Conservation (phyloP, 1,140 invertebrate species). For the Neelides sp. region DNA sequence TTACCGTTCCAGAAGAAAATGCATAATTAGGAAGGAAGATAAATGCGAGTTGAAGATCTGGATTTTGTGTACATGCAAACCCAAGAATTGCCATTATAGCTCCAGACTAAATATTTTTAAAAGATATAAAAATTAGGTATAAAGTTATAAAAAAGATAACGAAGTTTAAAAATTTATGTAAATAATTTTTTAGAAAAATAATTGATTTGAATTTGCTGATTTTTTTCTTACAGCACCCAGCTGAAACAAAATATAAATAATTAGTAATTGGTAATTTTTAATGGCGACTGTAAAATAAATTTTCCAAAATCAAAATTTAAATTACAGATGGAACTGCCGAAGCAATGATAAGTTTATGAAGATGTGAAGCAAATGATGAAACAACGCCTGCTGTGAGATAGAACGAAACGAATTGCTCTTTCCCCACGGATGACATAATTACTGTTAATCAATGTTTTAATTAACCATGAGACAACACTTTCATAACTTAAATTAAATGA, state of each 20-base stretch:
- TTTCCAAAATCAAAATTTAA: conserved; percentile 31
- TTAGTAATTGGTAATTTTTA: background rate
- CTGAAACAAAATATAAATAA: background rate
- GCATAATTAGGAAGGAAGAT: conserved; percentile 76
- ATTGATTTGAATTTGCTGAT: too few species aligned
- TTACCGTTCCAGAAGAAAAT: conserved; percentile 70
- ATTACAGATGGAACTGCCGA: conserved; percentile 83
- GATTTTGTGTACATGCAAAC: conserved; percentile 73
- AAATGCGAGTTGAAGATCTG: conserved; percentile 70
- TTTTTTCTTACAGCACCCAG: too few species aligned
- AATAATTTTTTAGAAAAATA: too few species aligned
- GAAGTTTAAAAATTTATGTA: too few species aligned
- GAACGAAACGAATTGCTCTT: conserved; percentile 82
- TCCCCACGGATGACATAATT: conserved; percentile 47
- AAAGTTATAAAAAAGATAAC: background rate
- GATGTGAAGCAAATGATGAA: conserved; percentile 70
- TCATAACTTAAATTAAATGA: too few species aligned
- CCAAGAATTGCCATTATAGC: conserved; percentile 81
- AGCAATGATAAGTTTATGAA: conserved; percentile 59
- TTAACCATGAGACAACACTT: background rate
- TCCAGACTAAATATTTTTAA: conserved; percentile 69
- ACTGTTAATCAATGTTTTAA: too few species aligned
- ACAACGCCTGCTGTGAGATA: conserved; percentile 79
- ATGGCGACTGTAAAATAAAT: background rate
- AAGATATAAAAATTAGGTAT: conserved; percentile 24